Base-by-base conservation (phyloP, 2,888 invertebrate species). In the Dasysyrphus tricinctus region DNA sequence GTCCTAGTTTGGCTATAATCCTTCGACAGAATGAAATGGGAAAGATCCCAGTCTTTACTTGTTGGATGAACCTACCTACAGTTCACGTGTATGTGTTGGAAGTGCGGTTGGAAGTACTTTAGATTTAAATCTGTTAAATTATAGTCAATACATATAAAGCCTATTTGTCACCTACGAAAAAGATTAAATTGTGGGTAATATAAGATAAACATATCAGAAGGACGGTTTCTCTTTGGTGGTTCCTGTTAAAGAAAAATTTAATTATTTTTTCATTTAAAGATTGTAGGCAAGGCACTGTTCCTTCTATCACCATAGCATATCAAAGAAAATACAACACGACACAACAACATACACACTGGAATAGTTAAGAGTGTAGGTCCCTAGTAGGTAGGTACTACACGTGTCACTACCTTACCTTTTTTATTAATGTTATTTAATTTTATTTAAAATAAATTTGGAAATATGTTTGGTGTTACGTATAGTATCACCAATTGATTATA, bases 171-270 rank as follows among this genome's bases (percentile, higher is more conserved):
- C 47, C 65, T 34, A 8, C 11, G 11, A 32, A 5, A 47, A 12
- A 47, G 65, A 47, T 65, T 16, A 65, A 65, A 65, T 65, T 65
- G 65, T 32, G 32, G 14, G 24, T 14, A 42, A 42, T 14, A 42
- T 14, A 5, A 42, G 42, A 42, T 14, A 14, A 19, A 7, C 44
- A 37, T 12, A 44, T 2, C 24, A 42, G 54, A 6, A 34, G 54
- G 29, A 54, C 54, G 5, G 29, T 32, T 54, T 32, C 24, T 5
- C 14, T 32, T 37, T 9, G 8, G 37, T 7, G 7, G 7, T 9
- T 32, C 14, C 32, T 14, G 54, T 32, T 2, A 16, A 0, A 34
- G n/a, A 24, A 7, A 57, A 34, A 57, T 34, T 34, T 34, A 57
- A 57, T 34, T 9, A 57, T 24, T 29, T 54, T 24, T 54, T 29